Conservation (phyloP, 1,140 invertebrate genomes). For the Drosophila novamexicana region DNA sequence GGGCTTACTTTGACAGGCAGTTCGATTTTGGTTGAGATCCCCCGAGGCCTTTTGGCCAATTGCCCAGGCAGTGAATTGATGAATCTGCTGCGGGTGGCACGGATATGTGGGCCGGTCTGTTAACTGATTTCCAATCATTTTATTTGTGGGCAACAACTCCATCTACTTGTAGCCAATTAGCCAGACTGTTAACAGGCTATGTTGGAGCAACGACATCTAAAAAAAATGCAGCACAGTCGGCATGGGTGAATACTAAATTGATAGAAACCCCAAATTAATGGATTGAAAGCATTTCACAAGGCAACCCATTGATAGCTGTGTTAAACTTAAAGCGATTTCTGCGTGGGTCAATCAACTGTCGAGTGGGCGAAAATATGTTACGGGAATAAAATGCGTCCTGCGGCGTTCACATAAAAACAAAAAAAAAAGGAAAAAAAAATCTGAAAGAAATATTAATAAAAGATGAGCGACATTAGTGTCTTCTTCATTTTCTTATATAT, state of each 20-base stretch:
- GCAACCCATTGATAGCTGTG: slow-evolving; percentile 8
- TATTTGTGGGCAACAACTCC: too few relatives aligned
- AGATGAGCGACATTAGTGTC: slow-evolving; percentile 80
- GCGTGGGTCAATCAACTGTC: slow-evolving; percentile 25
- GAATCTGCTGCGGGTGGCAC: background rate
- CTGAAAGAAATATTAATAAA: slow-evolving; percentile 81
- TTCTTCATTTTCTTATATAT: slow-evolving; percentile 38
- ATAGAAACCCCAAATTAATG: background rate
- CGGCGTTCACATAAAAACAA: slow-evolving; percentile 56
- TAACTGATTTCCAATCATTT: too few relatives aligned
- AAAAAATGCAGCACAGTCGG: too few relatives aligned
- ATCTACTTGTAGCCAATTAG: too few relatives aligned
- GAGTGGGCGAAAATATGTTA: slow-evolving; percentile 29
- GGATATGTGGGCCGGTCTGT: background rate
- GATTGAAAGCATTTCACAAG: background rate
- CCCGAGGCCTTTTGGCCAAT: background rate
- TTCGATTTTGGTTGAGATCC: background rate
- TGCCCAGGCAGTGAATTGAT: background rate
- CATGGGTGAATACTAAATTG: too few relatives aligned
- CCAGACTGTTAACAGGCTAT: too few relatives aligned
- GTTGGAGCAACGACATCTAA: too few relatives aligned
- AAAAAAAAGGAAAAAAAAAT: slow-evolving; percentile 47
- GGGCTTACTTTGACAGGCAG: background rate
- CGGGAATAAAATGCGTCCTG: slow-evolving; percentile 36
- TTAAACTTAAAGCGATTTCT: slow-evolving; percentile 26